Conservation (phyloP, 2,113 vertebrate genomes). For the Calyptommatus sinebrachiatus region DNA sequence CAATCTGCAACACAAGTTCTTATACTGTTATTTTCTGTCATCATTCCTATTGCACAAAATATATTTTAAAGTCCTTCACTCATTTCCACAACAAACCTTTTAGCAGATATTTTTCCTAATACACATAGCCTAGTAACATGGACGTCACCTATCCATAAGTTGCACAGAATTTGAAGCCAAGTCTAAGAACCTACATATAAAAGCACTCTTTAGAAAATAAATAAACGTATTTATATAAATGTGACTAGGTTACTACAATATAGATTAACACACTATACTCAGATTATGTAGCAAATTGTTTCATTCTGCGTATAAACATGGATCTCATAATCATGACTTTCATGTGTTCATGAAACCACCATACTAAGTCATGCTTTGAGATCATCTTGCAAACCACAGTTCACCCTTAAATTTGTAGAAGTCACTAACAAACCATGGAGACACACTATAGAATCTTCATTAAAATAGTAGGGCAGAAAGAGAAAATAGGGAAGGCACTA, state of each 20-base stretch:
- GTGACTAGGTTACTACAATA: neutral
- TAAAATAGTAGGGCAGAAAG: neutral
- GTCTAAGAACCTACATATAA: neutral
- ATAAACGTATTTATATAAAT: neutral
- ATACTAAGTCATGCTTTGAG: neutral
- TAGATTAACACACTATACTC: neutral
- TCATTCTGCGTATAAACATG: neutral
- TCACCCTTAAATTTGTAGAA: neutral
- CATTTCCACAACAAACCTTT: neutral
- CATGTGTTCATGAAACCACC: neutral
- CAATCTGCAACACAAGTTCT: slow-evolving; percentile 76
- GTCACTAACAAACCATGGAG: neutral
- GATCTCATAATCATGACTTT: neutral
- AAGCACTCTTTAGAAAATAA: too few species aligned
- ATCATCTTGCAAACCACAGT: neutral
- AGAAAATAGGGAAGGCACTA: neutral
- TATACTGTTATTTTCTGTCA: neutral
- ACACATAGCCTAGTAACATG: neutral
- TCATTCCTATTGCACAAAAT: neutral
- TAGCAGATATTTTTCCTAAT: neutral
- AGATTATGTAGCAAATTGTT: neutral
- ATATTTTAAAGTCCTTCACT: neutral
- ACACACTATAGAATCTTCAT: neutral
- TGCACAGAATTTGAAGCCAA: neutral
- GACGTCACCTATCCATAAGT: neutral